Base-by-base conservation (phyloP, 2,797 vertebrate genomes). In the Neosilurus hyrtlii region DNA sequence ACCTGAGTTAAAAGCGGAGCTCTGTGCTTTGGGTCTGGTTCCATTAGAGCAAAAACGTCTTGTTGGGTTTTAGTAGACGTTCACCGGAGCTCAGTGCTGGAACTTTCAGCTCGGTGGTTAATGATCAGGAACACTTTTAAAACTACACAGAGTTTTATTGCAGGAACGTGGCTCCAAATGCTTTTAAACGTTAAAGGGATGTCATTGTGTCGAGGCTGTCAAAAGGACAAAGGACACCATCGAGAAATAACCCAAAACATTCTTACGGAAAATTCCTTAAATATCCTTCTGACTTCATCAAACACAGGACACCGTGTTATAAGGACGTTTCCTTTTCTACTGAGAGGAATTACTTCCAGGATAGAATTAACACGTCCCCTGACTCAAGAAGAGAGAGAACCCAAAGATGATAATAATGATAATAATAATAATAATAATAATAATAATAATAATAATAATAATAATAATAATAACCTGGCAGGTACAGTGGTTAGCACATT, bases 1-100 rank as follows among this genome's bases (percentile, higher is more conserved):
- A 76, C 20, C 26, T 1, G 35, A 82, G 61, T 76, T 82, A 67
- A 76, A 65, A n/a, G 57, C 16, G 57, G 4, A 35, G 51, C 65
- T 22, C 16, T 15, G 15, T 26, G 52, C n/a, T 63, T 4, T 8
- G 24, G 24, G 59, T 74, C 35, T 6, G 37, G 16, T 12, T 0
- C 1, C 3, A 3, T 24, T 65, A 3, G 16, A 43, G 22, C n/a
- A 3, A 51, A 5, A 24, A 35, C 2, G 12, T 49, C 54, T 70
- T 22, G 30, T 61, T 26, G 15, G 22, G 54, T 62, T n/a, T 65
- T 52, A 56, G 16, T 0, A 35, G 26, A 57, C 52, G 6, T 24
- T 37, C 11, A 8, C 26, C 3, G 3, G 26, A 67, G 51, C 63
- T 67, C 63, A 80, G 20, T 3, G 59, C 37, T n/a, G 37, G 59